These are phyloP conservation scores for Scomber colias DNA, from an alignment of 2,113 vertebrate species.

Conservation along the genomic window DNA sequence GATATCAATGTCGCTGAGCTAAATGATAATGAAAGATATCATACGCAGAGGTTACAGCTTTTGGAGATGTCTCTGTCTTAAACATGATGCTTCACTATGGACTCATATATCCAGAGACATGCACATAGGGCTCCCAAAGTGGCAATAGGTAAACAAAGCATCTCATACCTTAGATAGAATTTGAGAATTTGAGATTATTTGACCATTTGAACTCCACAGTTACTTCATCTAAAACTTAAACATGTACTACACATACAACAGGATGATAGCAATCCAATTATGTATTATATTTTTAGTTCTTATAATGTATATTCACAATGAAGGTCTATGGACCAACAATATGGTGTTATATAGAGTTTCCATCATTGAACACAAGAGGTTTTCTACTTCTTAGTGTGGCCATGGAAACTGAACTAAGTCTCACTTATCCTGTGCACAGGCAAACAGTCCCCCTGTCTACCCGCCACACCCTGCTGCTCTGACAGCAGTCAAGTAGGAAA, in stretches of 20 bases:
- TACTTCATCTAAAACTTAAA: neutral
- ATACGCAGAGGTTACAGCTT: neutral
- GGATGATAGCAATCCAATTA: neutral
- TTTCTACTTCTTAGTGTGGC: neutral
- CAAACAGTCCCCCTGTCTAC: neutral
- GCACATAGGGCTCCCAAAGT: neutral
- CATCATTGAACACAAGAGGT: neutral
- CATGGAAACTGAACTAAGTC: neutral
- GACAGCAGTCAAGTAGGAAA: neutral
- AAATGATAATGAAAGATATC: neutral
- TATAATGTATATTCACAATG: neutral
- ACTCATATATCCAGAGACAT: neutral
- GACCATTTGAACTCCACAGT: too few species aligned
- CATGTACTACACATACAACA: neutral
- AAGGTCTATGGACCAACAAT: neutral
- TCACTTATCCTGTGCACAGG: neutral
- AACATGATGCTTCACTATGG: neutral
- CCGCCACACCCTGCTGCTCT: constrained; percentile 17
- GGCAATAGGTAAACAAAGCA: too few species aligned
- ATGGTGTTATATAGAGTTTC: neutral
- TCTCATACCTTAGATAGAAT: too few species aligned
- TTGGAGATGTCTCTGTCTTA: neutral
- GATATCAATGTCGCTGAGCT: neutral
- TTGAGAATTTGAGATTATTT: too few species aligned
- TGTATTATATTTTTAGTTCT: too few species aligned